Evolutionary conservation across 2,113 vertebrate species (phyloP), one percentile per base, ranked within the genome.

Genomic region (Zingel zingel): DNA sequence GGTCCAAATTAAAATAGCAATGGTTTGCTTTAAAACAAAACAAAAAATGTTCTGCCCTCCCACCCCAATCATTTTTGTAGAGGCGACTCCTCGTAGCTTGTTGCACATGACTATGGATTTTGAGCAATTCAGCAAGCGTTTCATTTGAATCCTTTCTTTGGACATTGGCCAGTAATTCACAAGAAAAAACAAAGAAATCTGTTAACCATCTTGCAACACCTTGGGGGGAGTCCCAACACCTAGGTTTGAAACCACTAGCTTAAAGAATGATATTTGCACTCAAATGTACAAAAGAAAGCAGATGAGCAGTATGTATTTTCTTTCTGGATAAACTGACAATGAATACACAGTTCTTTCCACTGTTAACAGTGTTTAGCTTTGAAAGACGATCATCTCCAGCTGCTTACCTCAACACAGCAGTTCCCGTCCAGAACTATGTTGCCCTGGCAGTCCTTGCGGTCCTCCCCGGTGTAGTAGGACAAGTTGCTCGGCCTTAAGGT

Each of bases 391-490:
- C 66, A 1, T 21, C 23, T 67, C 23, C 33, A 36, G 21, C 14
- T 50, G 51, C 66, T 75, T 88, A 99, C 98, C 97, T 99, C 97
- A 90, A 99, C 98, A 0, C 97, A 99, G 95, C 98, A 98, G 80
- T 98, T 96, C 30, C 95, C 95, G 72, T 99, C 98, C 92, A 99
- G 79, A 0, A 54, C 0, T 7, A 99, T 99, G 85, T 93, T 96
- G 0, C 98, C 98, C 83, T 97, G 97, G 79, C 96, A 97, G 68
- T 99, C 98, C 79, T 96, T 97, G 67, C 97, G 95, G 48, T 99
- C 98, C 88, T 99, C 98, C 0, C 95, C 96, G 30, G 92, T 91
- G 81, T 96, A 99, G 92, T 99, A 99, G 53, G 95, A 96, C 81
- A 99, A 90, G 88, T 91, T 94, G 74, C 94, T 97, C 30, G 98